Evolutionary conservation across 2,797 vertebrate genomes (phyloP), one percentile per base, ranked within the genome.

Genomic region (Lemur catta): DNA sequence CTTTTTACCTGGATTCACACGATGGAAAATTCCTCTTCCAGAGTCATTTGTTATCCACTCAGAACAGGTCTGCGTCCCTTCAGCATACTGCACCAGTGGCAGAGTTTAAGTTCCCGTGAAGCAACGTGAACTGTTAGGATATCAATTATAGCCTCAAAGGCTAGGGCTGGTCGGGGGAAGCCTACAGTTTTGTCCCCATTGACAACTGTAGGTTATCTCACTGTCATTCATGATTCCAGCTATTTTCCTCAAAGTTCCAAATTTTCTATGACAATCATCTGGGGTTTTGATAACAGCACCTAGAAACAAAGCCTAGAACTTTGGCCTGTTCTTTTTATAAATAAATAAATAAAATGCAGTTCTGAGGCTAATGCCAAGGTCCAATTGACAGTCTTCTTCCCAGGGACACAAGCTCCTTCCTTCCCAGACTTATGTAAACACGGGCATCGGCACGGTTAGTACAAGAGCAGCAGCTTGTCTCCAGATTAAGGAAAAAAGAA

Each of bases 231-330:
- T 5, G 67, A 80, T 63, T 84, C 72, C 17, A 75, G 71, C 41
- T 38, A 2, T 76, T 87, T 57, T 88, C 69, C 33, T 88, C 84
- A 67, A 79, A 63, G 86, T 72, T 59, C 88, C 79, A 78, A 3
- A 10, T 52, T 50, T 50, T 61, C 94, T 72, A 17, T 18, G 67
- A 57, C 67, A 74, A 7, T 93, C 81, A 22, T 35, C 43, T 71
- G 67, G 61, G 72, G 67, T 92, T 93, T 80, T 52, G 74, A 69
- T 76, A 92, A 92, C 57, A 97, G 96, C 97, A 97, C 96, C 97
- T 72, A 82, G 92, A 96, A 96, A 96, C 78, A 96, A 80, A 97
- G 80, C 80, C 92, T 91, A 20, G 59, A 93, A 92, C 87, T 79
- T 38, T 52, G 78, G 93, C 87, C 80, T 92, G 93, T 94, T 95